These are phyloP conservation scores for Probosciger aterrimus DNA, from an alignment of 2,113 vertebrate genomes.

Conservation along the genomic window DNA sequence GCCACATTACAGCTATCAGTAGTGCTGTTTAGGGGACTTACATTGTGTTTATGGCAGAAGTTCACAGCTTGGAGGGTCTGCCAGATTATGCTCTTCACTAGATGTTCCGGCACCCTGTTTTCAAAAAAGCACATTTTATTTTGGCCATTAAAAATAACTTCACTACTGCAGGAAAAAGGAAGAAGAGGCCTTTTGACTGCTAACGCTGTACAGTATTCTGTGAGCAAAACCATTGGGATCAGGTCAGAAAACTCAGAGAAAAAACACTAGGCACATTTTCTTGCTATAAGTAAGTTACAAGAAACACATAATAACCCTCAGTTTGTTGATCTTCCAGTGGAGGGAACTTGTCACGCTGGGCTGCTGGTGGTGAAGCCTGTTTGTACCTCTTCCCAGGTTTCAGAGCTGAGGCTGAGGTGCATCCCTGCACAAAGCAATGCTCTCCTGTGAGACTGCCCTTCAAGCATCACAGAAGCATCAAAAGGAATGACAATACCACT, in stretches of 20 bases:
- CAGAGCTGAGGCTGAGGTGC: neutral
- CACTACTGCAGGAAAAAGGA: neutral
- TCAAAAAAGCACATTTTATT: neutral
- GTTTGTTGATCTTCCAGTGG: neutral
- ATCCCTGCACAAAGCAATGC: neutral
- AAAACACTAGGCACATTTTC: neutral
- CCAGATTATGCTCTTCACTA: slow-evolving; percentile 92
- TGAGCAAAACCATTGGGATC: neutral
- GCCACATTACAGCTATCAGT: fast-evolving
- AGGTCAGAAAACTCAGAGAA: neutral
- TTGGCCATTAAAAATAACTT: neutral
- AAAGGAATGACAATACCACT: neutral
- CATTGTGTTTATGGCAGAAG: slow-evolving; percentile 95
- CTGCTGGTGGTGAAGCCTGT: neutral
- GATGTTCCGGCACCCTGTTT: slow-evolving; percentile 85
- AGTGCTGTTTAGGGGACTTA: slow-evolving; percentile 66
- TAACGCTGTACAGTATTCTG: neutral
- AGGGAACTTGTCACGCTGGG: neutral
- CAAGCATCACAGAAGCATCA: neutral
- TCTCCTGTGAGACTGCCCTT: neutral
- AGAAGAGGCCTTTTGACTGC: neutral
- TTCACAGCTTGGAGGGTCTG: slow-evolving; percentile 94
- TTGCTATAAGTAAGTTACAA: neutral
- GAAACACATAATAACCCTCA: neutral
- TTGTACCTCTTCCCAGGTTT: neutral